Base-by-base conservation (phyloP, 2,797 vertebrate genomes). In the Oryzias dopingdopingensis region DNA sequence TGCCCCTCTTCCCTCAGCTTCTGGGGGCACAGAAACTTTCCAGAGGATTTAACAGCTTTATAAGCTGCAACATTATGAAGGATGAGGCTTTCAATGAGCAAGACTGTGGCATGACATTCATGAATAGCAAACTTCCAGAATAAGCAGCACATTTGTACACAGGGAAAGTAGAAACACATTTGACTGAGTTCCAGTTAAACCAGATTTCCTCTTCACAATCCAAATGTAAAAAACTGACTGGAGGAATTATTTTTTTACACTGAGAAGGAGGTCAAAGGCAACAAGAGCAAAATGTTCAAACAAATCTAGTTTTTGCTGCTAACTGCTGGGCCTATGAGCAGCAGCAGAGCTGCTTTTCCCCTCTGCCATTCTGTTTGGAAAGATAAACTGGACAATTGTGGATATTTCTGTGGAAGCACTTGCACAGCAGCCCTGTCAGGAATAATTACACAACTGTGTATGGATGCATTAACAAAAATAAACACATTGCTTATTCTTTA, bases 111-210 rank as follows among this genome's bases (percentile, higher is more conserved):
- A 2, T 59, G 17, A 32, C 16, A 13, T 49, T 63, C 40, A 47
- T 53, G 55, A 71, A 56, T 66, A 23, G 52, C 41, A 71, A 52
- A 66, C 57, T 70, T 4, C 2, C 49, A 72, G 37, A 72, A 81
- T 74, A 56, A 60, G 50, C n/a, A 56, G 69, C 26, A 63, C 61
- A 42, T 17, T 44, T 58, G 78, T 71, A 76, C 56, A 66, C 59
- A 40, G 53, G 72, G 71, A 79, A 80, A 83, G 73, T 73, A 90
- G 88, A 75, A 80, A 74, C 86, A 87, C 83, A 85, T 87, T 63
- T 81, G 80, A 86, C 71, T 85, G 86, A 64, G 59, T 84, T 83
- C 79, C 78, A 86, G 69, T 81, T 73, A 84, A 80, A 78, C 52
- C 52, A 42, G 56, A 64, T 70, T 77, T 56, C 43, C 52, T 59